phyloP scores from a whole-genome alignment of 2,113 vertebrate genomes.

The Neomonachus schauinslandi region DNA sequence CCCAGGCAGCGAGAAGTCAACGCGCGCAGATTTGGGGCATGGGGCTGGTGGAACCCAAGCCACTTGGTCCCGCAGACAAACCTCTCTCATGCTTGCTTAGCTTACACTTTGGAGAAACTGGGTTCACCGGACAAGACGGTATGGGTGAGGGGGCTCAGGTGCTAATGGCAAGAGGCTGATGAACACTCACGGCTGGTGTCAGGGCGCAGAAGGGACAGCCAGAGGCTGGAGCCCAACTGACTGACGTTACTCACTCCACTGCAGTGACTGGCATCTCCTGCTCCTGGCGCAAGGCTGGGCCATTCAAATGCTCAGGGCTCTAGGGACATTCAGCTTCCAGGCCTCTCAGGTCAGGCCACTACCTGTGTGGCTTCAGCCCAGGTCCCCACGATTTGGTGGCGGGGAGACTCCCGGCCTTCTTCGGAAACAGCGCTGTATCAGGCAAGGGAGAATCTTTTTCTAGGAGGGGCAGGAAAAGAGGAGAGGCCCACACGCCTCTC shows the following conservation, averaged over 20 bases:
- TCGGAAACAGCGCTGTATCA: neutral
- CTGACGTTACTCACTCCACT: neutral
- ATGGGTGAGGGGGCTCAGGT: neutral
- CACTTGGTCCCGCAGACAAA: neutral
- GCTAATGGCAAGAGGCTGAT: neutral
- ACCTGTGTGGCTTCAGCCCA: neutral
- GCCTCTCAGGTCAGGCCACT: neutral
- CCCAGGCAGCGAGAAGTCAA: neutral
- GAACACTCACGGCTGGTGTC: neutral
- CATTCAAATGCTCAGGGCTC: neutral
- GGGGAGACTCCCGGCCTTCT: neutral
- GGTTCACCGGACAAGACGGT: neutral
- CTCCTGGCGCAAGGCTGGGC: neutral
- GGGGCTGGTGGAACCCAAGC: neutral
- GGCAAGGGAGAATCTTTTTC: constrained; percentile 48
- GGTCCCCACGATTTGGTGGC: neutral
- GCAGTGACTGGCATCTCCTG: neutral
- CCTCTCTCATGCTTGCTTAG: neutral
- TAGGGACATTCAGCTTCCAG: neutral
- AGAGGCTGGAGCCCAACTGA: neutral
- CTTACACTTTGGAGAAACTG: constrained; percentile 10
- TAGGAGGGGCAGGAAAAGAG: constrained; percentile 34
- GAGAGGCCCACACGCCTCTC: constrained; percentile 8
- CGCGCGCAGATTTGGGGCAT: neutral
- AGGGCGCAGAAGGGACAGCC: neutral